Base-by-base conservation (phyloP, 2,113 vertebrate genomes). In the Phylloscopus whistleri region DNA sequence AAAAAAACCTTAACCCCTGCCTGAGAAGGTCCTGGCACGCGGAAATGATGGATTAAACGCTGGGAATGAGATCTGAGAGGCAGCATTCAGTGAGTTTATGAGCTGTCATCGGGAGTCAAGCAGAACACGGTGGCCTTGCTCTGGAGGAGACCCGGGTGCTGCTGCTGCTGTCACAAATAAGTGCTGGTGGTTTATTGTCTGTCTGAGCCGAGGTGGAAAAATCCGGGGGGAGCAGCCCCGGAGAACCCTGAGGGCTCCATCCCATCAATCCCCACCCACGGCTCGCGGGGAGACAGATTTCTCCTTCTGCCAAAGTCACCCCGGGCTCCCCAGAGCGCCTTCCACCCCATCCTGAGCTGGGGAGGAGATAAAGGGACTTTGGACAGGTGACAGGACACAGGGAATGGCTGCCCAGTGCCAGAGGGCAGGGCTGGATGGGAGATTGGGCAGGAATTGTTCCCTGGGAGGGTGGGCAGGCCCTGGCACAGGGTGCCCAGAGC, bases 161-260 rank as follows among this genome's bases (percentile, higher is more conserved):
- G 53, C 52, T 53, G 21, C n/a, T 46, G 48, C 69, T 91, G 55
- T 62, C 60, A 73, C 66, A 51, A 43, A 63, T 67, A 48, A 16
- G 49, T 1, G 31, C 22, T 21, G 37, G 1, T 16, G 48, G 0
- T 86, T 93, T 48, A 35, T 21, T 63, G 20, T 27, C 44, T 64
- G 35, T 41, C 44, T 35, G 30, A 30, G 53, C 12, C 0, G 1
- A 62, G 84, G n/a, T 11, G 66, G 55, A 84, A 69, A 55, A 83
- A 64, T 23, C 22, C 3, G 0, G 3, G 4, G 17, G 46, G 30
- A 52, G 18, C 28, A 84, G 53, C 53, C 17, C 80, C 0, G 4
- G 20, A 72, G 53, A 7, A 4, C 46, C 44, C 35, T 0, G 0
- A 37, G 49, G 69, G 9, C 41, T 52, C 43, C 48, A 4, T 12